Evolutionary conservation across 2,113 vertebrate species (phyloP), one percentile per base, ranked within the genome.

Genomic region (Megaceryle maxima): DNA sequence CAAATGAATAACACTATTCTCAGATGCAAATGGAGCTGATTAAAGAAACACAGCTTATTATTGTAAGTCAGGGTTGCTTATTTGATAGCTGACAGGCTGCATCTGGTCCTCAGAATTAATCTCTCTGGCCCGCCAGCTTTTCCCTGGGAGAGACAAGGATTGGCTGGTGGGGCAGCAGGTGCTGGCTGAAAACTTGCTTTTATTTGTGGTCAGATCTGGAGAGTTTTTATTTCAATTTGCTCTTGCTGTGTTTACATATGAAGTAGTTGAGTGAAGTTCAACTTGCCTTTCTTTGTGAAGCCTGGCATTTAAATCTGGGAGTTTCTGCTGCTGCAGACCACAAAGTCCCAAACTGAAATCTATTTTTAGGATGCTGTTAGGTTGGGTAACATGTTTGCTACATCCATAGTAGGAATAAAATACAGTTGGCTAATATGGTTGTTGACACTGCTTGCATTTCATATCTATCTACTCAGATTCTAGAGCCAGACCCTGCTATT

Each of bases 91-190:
- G 83, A 84, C 83, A 75, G 88, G 26, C 87, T 96, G 87, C 94
- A 94, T 97, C 95, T 97, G 95, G 56, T 88, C 56, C 73, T 94
- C 63, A 33, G 51, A 91, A 95, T 91, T 86, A 82, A 84, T 95
- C 80, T 94, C 5, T 88, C 48, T 59, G 29, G 46, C 69, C 91
- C 91, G 73, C 39, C 73, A 78, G 91, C 69, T 87, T 97, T 90
- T 72, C 37, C 43, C 31, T 72, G 66, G 83, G 77, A 75, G 57
- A 41, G 83, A 48, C 2, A 9, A 90, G 68, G 69, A 35, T 55
- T 87, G 69, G 29, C 77, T 96, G 46, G 63, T 93, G n/a, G 48
- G 35, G 35, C 53, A 95, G 94, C 95, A 96, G 94, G 93, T 95
- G 95, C 87, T 89, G 77, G 11, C 43, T 72, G 89, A 60, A 87